These are phyloP conservation scores for Calameuta filiformis DNA, from an alignment of 2,888 invertebrate genomes.

Conservation along the genomic window DNA sequence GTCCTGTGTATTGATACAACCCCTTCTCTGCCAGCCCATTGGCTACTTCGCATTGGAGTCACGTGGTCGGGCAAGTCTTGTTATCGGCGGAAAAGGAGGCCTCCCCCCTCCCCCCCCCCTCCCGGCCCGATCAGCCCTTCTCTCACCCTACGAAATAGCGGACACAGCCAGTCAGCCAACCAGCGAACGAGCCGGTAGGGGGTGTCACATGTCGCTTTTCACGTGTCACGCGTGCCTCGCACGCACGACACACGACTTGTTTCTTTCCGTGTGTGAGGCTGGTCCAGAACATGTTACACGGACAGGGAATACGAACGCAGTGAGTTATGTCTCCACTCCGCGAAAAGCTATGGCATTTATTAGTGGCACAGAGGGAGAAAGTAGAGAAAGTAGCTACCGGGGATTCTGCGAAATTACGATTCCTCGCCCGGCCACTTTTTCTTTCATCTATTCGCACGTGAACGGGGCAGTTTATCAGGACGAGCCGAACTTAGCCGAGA, in stretches of 20 bases:
- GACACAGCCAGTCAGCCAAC: not conserved
- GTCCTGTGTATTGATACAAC: constrained; percentile 43
- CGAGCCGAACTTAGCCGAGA: constrained; percentile 6
- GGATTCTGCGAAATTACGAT: constrained; percentile 39
- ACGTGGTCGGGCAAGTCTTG: constrained; percentile 41
- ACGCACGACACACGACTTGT: constrained; percentile 1
- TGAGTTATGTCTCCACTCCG: constrained; percentile 43
- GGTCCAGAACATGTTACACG: constrained; percentile 12
- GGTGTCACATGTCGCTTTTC: constrained; percentile 2
- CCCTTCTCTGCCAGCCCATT: constrained; percentile 10
- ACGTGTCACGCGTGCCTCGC: constrained; percentile 14
- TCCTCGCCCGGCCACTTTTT: constrained; percentile 33
- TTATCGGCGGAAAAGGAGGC: constrained; percentile 32
- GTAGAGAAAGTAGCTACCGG: constrained; percentile 6
- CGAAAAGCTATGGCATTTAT: constrained; percentile 46
- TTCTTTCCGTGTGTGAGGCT: constrained; percentile 12
- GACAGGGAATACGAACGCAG: constrained; percentile 10
- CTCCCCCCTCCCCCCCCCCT: constrained; percentile 11
- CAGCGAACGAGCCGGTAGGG: not conserved
- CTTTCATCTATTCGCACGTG: constrained; percentile 47
- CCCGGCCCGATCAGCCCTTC: constrained; percentile 1
- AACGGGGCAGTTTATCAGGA: constrained; percentile 39
- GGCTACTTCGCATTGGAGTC: constrained; percentile 45
- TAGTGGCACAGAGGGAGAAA: constrained; percentile 25
- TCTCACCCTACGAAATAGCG: not conserved